Percentiles rank a stretch among this genome's conserved stretches.
Evolutionary conservation across 2,797 vertebrate genomes (phyloP).

Genomic region (Phrynocephalus forsythii): DNA sequence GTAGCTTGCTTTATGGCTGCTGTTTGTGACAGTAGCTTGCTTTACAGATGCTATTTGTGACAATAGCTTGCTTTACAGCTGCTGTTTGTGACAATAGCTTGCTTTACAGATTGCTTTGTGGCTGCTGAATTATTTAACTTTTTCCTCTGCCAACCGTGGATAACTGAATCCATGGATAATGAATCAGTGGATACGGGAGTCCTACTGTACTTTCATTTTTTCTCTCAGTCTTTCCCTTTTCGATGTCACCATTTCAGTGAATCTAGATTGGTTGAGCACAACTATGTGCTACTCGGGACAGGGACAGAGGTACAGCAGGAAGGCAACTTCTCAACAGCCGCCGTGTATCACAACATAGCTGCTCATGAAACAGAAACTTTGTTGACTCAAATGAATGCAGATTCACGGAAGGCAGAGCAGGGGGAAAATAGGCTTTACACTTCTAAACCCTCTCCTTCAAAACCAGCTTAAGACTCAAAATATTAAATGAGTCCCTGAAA

Average conservation of each 20-base stretch:
- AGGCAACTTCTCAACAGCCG: conserved; percentile 48
- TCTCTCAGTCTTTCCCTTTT: conserved; percentile 43
- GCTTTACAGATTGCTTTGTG: too few species aligned
- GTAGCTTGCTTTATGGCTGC: too few species aligned
- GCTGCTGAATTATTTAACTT: too few species aligned
- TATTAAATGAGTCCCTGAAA: conserved; percentile 64
- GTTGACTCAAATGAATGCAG: conserved; percentile 57
- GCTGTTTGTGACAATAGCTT: too few species aligned
- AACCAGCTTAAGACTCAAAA: conserved; percentile 66
- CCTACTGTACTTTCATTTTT: too few species aligned
- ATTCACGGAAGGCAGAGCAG: neutral
- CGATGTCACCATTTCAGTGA: neutral
- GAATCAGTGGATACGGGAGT: too few species aligned
- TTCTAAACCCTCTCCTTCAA: conserved; percentile 59
- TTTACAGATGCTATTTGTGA: too few species aligned
- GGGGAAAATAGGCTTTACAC: conserved; percentile 40
- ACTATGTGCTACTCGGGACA: conserved; percentile 42
- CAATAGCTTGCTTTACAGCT: too few species aligned
- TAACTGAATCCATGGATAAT: too few species aligned
- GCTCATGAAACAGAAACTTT: conserved; percentile 49
- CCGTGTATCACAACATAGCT: conserved; percentile 44
- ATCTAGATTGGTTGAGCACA: conserved; percentile 45
- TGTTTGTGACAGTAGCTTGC: too few species aligned
- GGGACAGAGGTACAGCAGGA: conserved; percentile 43
- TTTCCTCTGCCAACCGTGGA: too few species aligned